These are phyloP conservation scores for Heteromurus nitidus DNA, from an alignment of 2,888 invertebrate genomes.

Conservation along the genomic window DNA sequence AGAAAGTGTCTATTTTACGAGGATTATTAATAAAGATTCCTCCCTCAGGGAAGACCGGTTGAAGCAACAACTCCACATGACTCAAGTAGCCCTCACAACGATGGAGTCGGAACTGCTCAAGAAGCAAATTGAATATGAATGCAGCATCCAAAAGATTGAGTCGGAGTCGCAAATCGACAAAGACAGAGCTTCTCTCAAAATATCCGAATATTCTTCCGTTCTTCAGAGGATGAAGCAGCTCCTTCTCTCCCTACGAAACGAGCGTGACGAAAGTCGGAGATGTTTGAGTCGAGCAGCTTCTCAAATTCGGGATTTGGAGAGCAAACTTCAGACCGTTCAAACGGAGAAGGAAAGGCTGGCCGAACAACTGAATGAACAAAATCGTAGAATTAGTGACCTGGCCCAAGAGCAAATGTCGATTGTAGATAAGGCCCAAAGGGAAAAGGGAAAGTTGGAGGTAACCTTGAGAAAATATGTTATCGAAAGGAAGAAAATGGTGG, in stretches of 20 bases:
- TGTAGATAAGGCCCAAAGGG: constrained; percentile 17
- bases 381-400: neutral
- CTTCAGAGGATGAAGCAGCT: constrained; percentile 50
- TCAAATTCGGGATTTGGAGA: neutral
- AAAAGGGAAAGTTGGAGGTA: constrained; percentile 26
- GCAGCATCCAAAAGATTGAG: constrained; percentile 33
- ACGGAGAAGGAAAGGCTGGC: constrained; percentile 20
- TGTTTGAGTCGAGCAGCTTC: neutral
- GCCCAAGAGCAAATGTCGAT: constrained; percentile 14
- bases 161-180: constrained; percentile 27
- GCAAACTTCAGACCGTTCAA: neutral
- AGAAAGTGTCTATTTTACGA: neutral
- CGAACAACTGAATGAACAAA: neutral
- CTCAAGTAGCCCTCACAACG: constrained; percentile 22
- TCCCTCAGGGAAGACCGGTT: constrained; percentile 17
- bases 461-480: neutral
- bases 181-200: constrained; percentile 32
- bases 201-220: constrained; percentile 32
- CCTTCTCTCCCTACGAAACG: constrained; percentile 35
- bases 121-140: constrained; percentile 58
- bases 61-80: constrained; percentile 24
- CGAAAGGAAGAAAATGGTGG: constrained; percentile 32
- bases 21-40: neutral
- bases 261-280: constrained; percentile 35
- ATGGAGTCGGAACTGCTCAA: constrained; percentile 41